A percentile compares a stretch with the other conserved stretches of the same genome.
Evolutionary conservation across 2,113 vertebrate genomes (phyloP).

Genomic region (Lamprologus ornatipinnis): DNA sequence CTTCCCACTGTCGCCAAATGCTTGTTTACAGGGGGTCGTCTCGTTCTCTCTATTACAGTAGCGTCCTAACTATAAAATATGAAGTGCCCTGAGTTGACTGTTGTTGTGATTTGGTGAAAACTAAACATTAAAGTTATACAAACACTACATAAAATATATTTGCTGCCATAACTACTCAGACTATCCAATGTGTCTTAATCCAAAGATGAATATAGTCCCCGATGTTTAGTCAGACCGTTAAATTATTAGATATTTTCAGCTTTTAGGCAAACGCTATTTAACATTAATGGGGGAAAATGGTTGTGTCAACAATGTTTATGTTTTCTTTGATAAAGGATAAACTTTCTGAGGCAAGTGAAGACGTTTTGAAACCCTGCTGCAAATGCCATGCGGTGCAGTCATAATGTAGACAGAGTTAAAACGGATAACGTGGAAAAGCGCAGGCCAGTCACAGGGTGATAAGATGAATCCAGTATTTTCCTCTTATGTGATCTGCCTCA

Average conservation of each 20-base stretch:
- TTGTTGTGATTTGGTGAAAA: not conserved
- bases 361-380: not conserved
- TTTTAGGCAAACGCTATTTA: not conserved
- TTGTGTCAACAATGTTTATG: not conserved
- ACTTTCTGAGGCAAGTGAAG: not conserved
- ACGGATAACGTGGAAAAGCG: not conserved
- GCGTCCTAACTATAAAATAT: not conserved
- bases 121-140: not conserved
- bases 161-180: not conserved
- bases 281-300: not conserved
- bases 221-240: not conserved
- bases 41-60: not conserved
- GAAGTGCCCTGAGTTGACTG: not conserved
- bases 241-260: not conserved
- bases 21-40: not conserved
- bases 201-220: not conserved
- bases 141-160: not conserved
- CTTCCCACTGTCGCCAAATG: not conserved
- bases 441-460: not conserved
- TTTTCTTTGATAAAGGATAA: not conserved
- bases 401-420: not conserved
- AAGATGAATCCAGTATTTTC: conserved; percentile 21
- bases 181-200: not conserved
- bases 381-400: not conserved
- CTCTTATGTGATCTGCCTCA: conserved; percentile 4